Evolutionary conservation across 2,113 vertebrate species (phyloP).

Genomic region (Podilymbus podiceps): DNA sequence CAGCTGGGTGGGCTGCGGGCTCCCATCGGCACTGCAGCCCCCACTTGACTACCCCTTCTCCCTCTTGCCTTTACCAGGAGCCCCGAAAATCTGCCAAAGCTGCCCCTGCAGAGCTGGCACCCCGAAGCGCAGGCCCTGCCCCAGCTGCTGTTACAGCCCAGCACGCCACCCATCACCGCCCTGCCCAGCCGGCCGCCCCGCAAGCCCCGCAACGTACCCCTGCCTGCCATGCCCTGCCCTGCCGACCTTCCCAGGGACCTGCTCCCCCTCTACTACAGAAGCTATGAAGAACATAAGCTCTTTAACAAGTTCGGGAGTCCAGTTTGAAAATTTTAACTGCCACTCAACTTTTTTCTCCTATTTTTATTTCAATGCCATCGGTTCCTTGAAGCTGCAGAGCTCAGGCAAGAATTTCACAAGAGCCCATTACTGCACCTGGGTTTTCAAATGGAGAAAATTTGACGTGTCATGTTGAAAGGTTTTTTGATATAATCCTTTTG

Average conservation of each 20-base stretch:
- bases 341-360: no score
- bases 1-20: fast-evolving
- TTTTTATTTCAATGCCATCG: not conserved
- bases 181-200: not conserved
- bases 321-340: not conserved
- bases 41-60: not conserved
- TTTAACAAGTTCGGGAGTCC: not conserved
- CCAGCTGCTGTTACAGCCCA: not conserved
- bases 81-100: not conserved
- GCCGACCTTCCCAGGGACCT: not conserved
- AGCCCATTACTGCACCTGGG: not conserved
- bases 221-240: not conserved
- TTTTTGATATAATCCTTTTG: not conserved
- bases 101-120: not conserved
- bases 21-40: not conserved
- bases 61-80: not conserved
- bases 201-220: not conserved
- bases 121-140: not conserved
- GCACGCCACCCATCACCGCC: not conserved
- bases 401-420: not conserved
- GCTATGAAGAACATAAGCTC: not conserved
- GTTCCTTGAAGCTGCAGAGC: not conserved
- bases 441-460: not conserved
- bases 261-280: not conserved
- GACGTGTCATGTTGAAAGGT: not conserved